Evolutionary conservation across 2,888 invertebrate genomes (phyloP).

Genomic region (Tiphia femorata): DNA sequence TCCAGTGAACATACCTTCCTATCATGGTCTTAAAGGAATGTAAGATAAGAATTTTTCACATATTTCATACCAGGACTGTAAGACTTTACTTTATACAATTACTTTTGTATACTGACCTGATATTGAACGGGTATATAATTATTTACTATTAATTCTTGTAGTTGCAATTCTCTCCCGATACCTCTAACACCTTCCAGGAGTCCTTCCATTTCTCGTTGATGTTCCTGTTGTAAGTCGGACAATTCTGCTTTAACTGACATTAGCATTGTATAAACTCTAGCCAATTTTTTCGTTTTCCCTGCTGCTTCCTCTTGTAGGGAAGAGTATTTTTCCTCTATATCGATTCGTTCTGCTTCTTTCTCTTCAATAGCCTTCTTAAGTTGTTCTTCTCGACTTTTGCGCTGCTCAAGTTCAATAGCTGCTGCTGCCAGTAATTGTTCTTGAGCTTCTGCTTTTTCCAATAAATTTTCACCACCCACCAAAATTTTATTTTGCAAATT

Average conservation of each 20-base stretch:
- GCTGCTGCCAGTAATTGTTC: slow-evolving; percentile 90
- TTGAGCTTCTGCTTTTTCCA: slow-evolving; percentile 97
- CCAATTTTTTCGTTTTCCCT: slow-evolving; percentile 92
- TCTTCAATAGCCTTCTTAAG: slow-evolving; percentile 86
- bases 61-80: not conserved
- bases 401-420: slow-evolving; percentile 83
- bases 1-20: slow-evolving; percentile 94
- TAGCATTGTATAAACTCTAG: slow-evolving; percentile 88
- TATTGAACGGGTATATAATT: slow-evolving; percentile 95
- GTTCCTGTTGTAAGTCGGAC: slow-evolving; percentile 91
- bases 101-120: slow-evolving; percentile 74
- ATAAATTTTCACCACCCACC: slow-evolving; percentile 96
- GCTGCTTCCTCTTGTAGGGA: slow-evolving; percentile 94
- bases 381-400: slow-evolving; percentile 84
- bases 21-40: slow-evolving; percentile 79
- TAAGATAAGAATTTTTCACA: not conserved
- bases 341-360: slow-evolving; percentile 93
- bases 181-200: slow-evolving; percentile 93
- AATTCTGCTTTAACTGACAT: slow-evolving; percentile 89
- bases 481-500: slow-evolving; percentile 95
- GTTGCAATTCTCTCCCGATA: slow-evolving; percentile 88
- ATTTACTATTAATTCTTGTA: slow-evolving; percentile 92
- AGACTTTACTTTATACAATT: not conserved
- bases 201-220: slow-evolving; percentile 97
- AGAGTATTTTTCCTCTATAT: slow-evolving; percentile 95